Evolutionary conservation across 1,140 invertebrate species (phyloP).

Genomic region (Drosophila athabasca): DNA sequence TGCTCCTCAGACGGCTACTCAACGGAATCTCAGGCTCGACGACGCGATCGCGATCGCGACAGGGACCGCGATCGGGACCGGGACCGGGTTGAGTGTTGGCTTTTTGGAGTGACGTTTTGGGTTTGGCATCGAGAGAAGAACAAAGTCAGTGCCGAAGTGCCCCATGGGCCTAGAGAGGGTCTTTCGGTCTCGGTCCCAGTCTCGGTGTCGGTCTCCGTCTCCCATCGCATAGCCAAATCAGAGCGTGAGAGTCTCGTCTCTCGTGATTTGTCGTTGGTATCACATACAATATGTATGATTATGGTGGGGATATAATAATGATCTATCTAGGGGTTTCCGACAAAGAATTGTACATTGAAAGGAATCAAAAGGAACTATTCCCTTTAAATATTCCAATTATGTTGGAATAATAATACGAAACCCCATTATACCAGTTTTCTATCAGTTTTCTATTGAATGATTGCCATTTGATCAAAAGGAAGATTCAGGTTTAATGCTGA

Average conservation of each 20-base stretch:
- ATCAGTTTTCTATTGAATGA: too few relatives aligned
- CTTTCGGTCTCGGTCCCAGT: too few relatives aligned
- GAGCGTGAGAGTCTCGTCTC: constrained; percentile 50
- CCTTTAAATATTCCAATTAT: too few relatives aligned
- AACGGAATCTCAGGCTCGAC: constrained; percentile 23
- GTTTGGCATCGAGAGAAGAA: constrained; percentile 68
- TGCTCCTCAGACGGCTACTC: constrained; percentile 68
- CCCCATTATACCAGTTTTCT: too few relatives aligned
- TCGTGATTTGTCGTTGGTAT: constrained; percentile 34
- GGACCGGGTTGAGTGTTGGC: constrained; percentile 44
- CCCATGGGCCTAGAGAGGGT: constrained; percentile 61
- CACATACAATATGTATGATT: constrained; percentile 8
- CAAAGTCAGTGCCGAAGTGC: constrained; percentile 69
- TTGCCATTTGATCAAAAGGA: too few relatives aligned
- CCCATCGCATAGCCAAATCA: constrained; percentile 21
- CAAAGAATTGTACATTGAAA: too few relatives aligned
- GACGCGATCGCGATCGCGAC: constrained; percentile 35
- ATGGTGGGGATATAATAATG: constrained; percentile 9
- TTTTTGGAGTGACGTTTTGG: constrained; percentile 74
- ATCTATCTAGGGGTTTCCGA: too few relatives aligned
- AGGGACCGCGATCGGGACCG: too few relatives aligned
- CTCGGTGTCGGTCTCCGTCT: constrained; percentile 5
- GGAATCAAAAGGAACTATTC: too few relatives aligned
- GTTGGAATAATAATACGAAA: too few relatives aligned
- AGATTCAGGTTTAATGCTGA: too few relatives aligned